Percentiles rank a stretch among this genome's conserved stretches.
Conservation (phyloP, 2,797 vertebrate genomes). For the Trachurus trachurus region DNA sequence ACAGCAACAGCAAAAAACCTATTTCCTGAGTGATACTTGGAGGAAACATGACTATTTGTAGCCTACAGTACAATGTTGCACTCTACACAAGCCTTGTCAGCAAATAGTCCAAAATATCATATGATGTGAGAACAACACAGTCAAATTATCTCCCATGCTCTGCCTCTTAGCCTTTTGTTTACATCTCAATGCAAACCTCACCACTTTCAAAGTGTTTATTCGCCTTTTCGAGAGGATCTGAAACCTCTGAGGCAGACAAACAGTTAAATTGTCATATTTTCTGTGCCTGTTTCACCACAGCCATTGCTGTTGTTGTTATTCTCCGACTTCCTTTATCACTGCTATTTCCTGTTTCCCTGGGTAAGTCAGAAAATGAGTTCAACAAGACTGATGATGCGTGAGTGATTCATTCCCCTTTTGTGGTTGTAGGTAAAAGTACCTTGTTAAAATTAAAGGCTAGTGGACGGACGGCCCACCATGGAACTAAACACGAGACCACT, state of each 20-base stretch:
- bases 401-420: slow-evolving; percentile 34
- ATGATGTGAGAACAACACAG: slow-evolving; percentile 19
- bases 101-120: slow-evolving; percentile 15
- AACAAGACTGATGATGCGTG: neutral
- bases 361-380: neutral
- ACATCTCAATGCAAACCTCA: slow-evolving; percentile 12
- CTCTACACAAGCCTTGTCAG: slow-evolving; percentile 16
- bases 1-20: too few species aligned
- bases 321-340: slow-evolving; percentile 70
- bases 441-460: slow-evolving; percentile 2
- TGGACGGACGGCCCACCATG: too few species aligned
- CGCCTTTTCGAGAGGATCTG: slow-evolving; percentile 6
- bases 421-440: slow-evolving; percentile 1
- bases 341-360: slow-evolving; percentile 67
- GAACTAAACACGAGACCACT: neutral
- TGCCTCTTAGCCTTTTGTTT: slow-evolving; percentile 18
- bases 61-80: neutral
- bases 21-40: neutral
- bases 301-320: slow-evolving; percentile 58
- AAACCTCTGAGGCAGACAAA: slow-evolving; percentile 5
- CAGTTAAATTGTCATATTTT: slow-evolving; percentile 38
- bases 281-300: slow-evolving; percentile 56
- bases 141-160: neutral
- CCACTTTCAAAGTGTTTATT: slow-evolving; percentile 21
- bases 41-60: neutral